A percentile compares a stretch with the other conserved stretches of the same genome.
Evolutionary conservation across 92 coral and sea anemone genomes (phyloP).

Genomic region (Blastomussa wellsi): DNA sequence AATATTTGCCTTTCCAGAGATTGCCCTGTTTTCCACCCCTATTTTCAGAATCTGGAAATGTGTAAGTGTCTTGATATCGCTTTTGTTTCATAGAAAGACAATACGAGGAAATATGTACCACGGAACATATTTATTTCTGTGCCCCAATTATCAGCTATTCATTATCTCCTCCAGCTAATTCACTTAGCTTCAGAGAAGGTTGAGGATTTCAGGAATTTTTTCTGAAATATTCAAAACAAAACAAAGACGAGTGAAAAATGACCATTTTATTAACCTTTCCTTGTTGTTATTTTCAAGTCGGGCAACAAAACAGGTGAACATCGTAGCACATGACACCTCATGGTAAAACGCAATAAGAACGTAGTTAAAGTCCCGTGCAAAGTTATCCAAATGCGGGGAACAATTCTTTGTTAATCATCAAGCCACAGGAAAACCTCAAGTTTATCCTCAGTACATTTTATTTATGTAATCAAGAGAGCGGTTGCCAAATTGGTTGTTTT

Average conservation of each 20-base stretch:
- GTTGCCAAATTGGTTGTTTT: constrained; percentile 26
- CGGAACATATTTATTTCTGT: not conserved
- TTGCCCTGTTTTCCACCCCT: not conserved
- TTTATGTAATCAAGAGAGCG: not conserved
- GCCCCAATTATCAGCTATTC: not conserved
- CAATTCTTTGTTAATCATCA: not conserved
- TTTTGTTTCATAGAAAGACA: not conserved
- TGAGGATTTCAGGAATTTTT: not conserved
- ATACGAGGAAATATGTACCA: not conserved
- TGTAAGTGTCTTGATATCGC: not conserved
- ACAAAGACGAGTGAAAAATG: not conserved
- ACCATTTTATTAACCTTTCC: not conserved
- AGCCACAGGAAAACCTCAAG: not conserved
- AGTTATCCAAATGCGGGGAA: not conserved
- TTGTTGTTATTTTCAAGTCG: not conserved
- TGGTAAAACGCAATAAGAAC: not conserved
- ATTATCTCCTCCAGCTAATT: not conserved
- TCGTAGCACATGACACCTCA: not conserved
- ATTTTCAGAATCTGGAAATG: not conserved
- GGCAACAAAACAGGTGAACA: not conserved
- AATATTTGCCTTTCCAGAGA: not conserved
- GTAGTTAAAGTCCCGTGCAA: not conserved
- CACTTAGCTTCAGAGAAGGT: not conserved
- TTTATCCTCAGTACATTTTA: not conserved
- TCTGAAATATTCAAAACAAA: not conserved